A percentile compares a stretch with the other conserved stretches of the same genome.
phyloP scores from a whole-genome alignment of 2,888 invertebrate species.

The Macaria liturata region DNA sequence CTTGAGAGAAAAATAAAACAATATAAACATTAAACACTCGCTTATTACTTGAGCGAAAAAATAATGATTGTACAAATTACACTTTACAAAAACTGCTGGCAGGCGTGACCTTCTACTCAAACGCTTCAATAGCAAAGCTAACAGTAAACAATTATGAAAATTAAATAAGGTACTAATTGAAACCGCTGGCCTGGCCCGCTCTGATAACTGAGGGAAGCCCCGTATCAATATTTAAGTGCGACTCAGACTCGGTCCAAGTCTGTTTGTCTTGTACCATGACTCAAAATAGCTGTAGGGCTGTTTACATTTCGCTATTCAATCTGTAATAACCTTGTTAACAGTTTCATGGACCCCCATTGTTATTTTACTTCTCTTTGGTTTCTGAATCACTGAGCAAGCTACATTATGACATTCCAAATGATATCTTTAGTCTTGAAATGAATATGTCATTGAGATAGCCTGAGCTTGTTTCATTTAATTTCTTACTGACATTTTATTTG shows the following conservation, averaged over 20 bases:
- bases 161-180: slow-evolving; percentile 29
- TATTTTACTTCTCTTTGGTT: slow-evolving; percentile 3
- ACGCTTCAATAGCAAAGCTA: background rate
- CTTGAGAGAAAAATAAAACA: background rate
- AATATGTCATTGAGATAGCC: no score
- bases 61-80: no score
- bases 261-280: slow-evolving; percentile 71
- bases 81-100: no score
- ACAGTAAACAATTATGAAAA: slow-evolving; percentile 23
- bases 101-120: no score
- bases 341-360: slow-evolving; percentile 39
- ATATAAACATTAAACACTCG: no score
- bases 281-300: slow-evolving; percentile 69
- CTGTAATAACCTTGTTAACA: slow-evolving; percentile 68
- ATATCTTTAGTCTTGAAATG: no score
- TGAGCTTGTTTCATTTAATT: no score
- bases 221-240: slow-evolving; percentile 72
- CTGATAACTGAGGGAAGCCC: slow-evolving; percentile 35
- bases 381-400: slow-evolving; percentile 1
- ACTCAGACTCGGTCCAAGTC: slow-evolving; percentile 55
- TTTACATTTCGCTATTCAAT: slow-evolving; percentile 69
- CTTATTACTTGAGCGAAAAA: no score
- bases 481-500: no score
- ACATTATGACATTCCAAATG: background rate
- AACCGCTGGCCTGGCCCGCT: slow-evolving; percentile 21